Percentiles rank a stretch among this genome's conserved stretches.
phyloP scores from a whole-genome alignment of 1,140 invertebrate species.

The Zophobas morio region DNA sequence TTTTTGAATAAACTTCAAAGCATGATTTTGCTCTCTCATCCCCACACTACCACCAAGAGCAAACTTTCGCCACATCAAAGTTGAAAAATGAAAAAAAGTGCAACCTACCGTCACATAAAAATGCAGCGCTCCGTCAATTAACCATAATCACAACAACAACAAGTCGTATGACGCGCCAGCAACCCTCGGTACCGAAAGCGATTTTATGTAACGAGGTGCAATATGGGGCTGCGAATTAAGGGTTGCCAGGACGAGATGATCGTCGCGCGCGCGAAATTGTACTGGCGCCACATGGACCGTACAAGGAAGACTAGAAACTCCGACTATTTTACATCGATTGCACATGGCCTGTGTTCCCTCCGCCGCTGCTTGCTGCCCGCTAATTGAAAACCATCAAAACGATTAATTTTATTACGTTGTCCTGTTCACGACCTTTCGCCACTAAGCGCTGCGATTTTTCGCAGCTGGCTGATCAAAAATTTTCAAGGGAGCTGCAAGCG shows the following conservation, averaged over 20 bases:
- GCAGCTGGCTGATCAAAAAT: neutral
- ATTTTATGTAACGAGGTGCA: conserved; percentile 33
- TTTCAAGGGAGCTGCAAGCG: neutral
- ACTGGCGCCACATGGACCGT: conserved; percentile 48
- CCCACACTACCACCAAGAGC: neutral
- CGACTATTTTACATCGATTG: conserved; percentile 45
- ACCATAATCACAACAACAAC: neutral
- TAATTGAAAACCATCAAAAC: conserved; percentile 42
- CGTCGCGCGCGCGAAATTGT: conserved; percentile 45
- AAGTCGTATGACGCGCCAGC: neutral
- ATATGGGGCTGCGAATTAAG: conserved; percentile 37
- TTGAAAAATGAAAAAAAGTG: conserved; percentile 1
- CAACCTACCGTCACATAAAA: conserved; percentile 27
- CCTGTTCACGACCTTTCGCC: conserved; percentile 20
- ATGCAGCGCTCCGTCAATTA: conserved; percentile 17
- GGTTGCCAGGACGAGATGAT: conserved; percentile 43
- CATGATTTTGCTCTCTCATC: neutral
- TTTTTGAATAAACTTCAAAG: neutral
- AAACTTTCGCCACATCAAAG: conserved; percentile 1
- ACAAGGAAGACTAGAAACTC: conserved; percentile 43
- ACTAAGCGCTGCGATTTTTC: neutral
- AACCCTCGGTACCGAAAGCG: neutral
- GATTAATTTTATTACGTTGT: conserved; percentile 40
- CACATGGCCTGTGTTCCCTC: conserved; percentile 41
- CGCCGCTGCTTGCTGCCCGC: conserved; percentile 8